Conservation (phyloP, 2,888 invertebrate genomes). For the Sthenelais limicola region DNA sequence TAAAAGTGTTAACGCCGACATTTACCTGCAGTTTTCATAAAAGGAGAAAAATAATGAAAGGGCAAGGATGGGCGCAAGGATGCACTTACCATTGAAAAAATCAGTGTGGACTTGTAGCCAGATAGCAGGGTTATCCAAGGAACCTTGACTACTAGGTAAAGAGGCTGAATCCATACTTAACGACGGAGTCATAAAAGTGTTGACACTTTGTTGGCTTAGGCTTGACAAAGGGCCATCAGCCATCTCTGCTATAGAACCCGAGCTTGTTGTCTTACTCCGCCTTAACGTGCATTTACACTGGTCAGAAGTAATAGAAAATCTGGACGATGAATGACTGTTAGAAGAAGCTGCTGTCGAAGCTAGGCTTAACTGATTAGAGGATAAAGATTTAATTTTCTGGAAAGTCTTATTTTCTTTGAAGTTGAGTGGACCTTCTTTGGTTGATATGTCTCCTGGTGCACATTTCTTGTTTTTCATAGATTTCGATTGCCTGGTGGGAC, state of each 20-base stretch:
- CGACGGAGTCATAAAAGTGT: slow-evolving; percentile 17
- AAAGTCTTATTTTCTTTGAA: slow-evolving; percentile 26
- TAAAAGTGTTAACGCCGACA: too few relatives aligned
- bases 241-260: slow-evolving; percentile 23
- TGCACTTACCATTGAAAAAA: slow-evolving; percentile 41
- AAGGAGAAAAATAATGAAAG: too few relatives aligned
- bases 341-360: slow-evolving; percentile 9
- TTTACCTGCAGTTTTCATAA: too few relatives aligned
- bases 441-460: not conserved
- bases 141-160: slow-evolving; percentile 4
- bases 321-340: not conserved
- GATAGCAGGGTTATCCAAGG: slow-evolving; percentile 12
- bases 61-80: too few relatives aligned
- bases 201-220: slow-evolving; percentile 11
- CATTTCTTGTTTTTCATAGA: too few relatives aligned
- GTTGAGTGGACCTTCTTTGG: not conserved
- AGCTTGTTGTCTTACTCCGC: not conserved
- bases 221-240: slow-evolving; percentile 22
- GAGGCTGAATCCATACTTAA: slow-evolving; percentile 9
- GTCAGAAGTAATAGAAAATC: slow-evolving; percentile 6
- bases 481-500: not conserved
- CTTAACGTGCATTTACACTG: not conserved
- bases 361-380: slow-evolving; percentile 8
- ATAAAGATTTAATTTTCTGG: too few relatives aligned
- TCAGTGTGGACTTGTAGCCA: slow-evolving; percentile 37